Evolutionary conservation across 2,888 invertebrate genomes (phyloP).

Genomic region (Cyclophora punctaria): DNA sequence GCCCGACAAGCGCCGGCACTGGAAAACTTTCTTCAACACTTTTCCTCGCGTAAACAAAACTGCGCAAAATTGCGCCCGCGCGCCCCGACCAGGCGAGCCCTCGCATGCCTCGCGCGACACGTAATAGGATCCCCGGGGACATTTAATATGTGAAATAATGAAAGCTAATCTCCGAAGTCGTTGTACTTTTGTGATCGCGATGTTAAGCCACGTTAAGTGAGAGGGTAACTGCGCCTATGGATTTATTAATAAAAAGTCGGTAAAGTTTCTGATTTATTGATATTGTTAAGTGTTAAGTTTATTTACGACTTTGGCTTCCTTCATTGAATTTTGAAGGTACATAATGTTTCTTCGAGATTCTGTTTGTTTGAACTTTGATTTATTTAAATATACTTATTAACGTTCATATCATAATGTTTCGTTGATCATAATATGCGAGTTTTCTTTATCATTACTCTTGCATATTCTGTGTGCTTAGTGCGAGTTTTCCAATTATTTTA

Average conservation of each 20-base stretch:
- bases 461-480: too few species aligned
- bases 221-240: slow-evolving; percentile 65
- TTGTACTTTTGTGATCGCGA: slow-evolving; percentile 46
- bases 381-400: too few species aligned
- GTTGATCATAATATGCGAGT: too few species aligned
- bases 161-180: slow-evolving; percentile 22
- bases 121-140: slow-evolving; percentile 21
- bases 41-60: slow-evolving; percentile 68
- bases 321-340: neutral
- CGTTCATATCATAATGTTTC: too few species aligned
- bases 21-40: slow-evolving; percentile 72
- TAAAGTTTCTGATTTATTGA: slow-evolving; percentile 53
- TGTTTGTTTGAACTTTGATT: too few species aligned
- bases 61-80: slow-evolving; percentile 50
- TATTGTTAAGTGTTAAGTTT: slow-evolving; percentile 22
- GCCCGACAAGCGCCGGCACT: slow-evolving; percentile 56
- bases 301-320: slow-evolving; percentile 9
- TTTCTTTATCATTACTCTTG: too few species aligned
- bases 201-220: slow-evolving; percentile 50
- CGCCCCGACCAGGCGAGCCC: slow-evolving; percentile 7
- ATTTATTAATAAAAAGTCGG: slow-evolving; percentile 72
- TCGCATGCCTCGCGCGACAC: neutral
- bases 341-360: too few species aligned
- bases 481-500: too few species aligned
- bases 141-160: slow-evolving; percentile 38